phyloP scores from a whole-genome alignment of 1,140 invertebrate genomes.

The Drosophila melanogaster region Release_6_plus_ISO1_MT NT_033777.3:24844001-24844500 shows the following conservation, averaged over 20 bases:
- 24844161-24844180: conserved; percentile 31
- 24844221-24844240: neutral
- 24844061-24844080: neutral
- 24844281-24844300: conserved; percentile 6
- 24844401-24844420: conserved; percentile 32
- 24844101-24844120: neutral
- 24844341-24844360: conserved; percentile 36
- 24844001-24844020: neutral
- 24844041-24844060: neutral
- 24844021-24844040: neutral
- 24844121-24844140: conserved; percentile 4
- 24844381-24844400: conserved; percentile 10
- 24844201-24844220: neutral
- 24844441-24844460: conserved; percentile 50
- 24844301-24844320: conserved; percentile 1
- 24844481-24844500: conserved; percentile 17
- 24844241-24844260: neutral
- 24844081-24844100: neutral
- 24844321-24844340: conserved; percentile 32
- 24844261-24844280: conserved; percentile 15
- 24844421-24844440: conserved; percentile 44
- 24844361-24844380: conserved; percentile 3
- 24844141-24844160: conserved; percentile 9
- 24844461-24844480: conserved; percentile 54
- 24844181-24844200: conserved; percentile 18